Base-by-base conservation (phyloP, 1,140 invertebrate genomes). In the Chionoecetes opilio region DNA sequence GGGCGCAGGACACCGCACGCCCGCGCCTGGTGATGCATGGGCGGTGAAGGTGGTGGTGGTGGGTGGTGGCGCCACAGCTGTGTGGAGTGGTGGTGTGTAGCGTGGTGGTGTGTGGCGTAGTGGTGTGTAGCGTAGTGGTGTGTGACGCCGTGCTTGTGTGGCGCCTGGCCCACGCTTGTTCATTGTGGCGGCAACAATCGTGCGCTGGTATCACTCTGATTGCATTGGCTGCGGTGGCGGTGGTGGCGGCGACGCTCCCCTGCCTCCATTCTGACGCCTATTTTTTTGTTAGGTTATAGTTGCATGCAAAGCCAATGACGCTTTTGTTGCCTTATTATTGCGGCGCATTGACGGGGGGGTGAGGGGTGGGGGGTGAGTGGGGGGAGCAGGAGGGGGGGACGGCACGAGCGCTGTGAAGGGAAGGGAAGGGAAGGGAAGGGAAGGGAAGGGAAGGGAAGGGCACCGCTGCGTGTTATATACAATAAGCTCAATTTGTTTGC, bases 281-380 rank as follows among this genome's bases (percentile, higher is more conserved):
- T 53, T 75, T n/a, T 26, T 14, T 75, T 75, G 21, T 26, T 21
- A 26, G 6, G 21, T 26, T 75, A 75, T 21, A 53, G 63, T 75
- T 75, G 63, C 63, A 75, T 75, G 63, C 63, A 75, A n/a, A 26
- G n/a, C n/a, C 63, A 75, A 75, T 53, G 63, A n/a, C 63, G 63
- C 6, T 8, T n/a, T 75, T n/a, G 63, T 75, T 11, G 11, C n/a
- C 63, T n/a, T 1, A 75, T 75, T 75, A 75, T n/a, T 75, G 63
- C n/a, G 63, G 63, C 63, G 8, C 63, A 17, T 53, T 3, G 9
- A 53, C 11, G 46, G 46, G n/a, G n/a, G n/a, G n/a, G n/a, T 46
- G 41, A 14, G 41, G 41, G 41, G 14, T 8, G 41, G 41, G 5
- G 5, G 5, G 41, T 14, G 5, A 8, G 41, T 46, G 14, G 14